Evolutionary conservation across 2,113 vertebrate species (phyloP).

Genomic region (Hyperoodon ampullatus): DNA sequence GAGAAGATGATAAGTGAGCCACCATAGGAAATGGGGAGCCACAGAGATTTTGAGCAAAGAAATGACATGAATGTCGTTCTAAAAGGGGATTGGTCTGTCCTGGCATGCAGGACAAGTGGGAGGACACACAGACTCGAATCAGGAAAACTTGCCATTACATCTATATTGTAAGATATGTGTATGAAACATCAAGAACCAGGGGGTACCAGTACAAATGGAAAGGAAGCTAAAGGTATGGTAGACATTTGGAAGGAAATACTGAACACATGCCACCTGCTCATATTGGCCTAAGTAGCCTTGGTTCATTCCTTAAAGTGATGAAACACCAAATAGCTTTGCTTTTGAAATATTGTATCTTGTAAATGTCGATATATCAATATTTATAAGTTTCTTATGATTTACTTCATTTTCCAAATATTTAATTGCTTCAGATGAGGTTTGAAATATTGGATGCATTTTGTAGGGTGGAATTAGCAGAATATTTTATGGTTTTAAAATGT

Average conservation of each 20-base stretch:
- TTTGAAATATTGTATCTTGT: not conserved
- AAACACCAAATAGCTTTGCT: not conserved
- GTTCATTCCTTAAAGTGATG: not conserved
- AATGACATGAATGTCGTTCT: not conserved
- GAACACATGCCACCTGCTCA: not conserved
- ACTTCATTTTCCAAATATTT: slow-evolving; percentile 23
- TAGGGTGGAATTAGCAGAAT: not conserved
- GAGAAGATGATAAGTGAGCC: not conserved
- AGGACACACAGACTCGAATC: not conserved
- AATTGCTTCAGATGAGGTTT: not conserved
- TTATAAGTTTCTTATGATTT: not conserved
- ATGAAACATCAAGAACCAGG: not conserved
- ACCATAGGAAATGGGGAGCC: not conserved
- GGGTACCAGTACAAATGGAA: not conserved
- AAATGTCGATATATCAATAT: not conserved
- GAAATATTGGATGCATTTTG: not conserved
- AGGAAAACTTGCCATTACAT: not conserved
- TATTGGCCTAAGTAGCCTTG: not conserved
- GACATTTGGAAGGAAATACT: not conserved
- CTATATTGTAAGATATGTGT: not conserved
- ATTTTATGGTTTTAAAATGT: not conserved
- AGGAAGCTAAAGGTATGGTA: not conserved
- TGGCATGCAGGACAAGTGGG: not conserved
- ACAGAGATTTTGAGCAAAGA: not conserved
- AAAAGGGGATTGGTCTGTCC: not conserved